Evolutionary conservation across 2,797 vertebrate genomes (phyloP).

Genomic region (Liasis olivaceus): DNA sequence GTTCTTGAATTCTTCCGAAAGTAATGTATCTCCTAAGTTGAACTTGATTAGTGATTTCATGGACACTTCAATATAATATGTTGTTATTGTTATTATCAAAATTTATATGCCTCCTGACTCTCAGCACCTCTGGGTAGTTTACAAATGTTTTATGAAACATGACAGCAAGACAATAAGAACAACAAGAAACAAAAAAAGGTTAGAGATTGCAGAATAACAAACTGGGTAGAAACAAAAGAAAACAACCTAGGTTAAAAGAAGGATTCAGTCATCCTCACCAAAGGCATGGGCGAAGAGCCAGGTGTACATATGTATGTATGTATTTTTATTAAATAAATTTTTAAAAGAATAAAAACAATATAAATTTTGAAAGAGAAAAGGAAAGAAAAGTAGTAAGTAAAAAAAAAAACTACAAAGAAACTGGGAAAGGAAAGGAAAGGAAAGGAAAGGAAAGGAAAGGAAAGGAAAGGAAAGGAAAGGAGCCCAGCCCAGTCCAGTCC

Average conservation of each 20-base stretch:
- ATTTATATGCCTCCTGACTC: background rate
- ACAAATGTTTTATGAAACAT: background rate
- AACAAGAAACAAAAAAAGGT: background rate
- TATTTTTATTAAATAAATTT: no score
- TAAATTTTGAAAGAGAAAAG: background rate
- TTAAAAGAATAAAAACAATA: background rate
- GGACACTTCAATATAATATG: no score
- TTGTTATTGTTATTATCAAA: background rate
- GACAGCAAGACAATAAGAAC: background rate
- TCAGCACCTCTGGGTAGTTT: background rate
- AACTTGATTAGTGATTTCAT: no score
- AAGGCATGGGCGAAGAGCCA: no score
- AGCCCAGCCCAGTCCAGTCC: no score
- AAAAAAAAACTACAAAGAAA: background rate
- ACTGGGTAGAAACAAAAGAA: background rate
- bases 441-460: no score
- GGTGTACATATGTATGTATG: no score
- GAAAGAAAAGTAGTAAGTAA: background rate
- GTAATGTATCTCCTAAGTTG: no score
- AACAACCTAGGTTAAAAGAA: background rate
- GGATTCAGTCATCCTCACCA: background rate
- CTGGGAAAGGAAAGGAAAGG: background rate
- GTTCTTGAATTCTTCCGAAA: background rate
- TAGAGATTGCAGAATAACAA: background rate
- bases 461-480: no score